Percentiles rank a stretch among this genome's conserved stretches.
phyloP scores from a whole-genome alignment of 2,797 vertebrate genomes.

The Ibycter americanus region DNA sequence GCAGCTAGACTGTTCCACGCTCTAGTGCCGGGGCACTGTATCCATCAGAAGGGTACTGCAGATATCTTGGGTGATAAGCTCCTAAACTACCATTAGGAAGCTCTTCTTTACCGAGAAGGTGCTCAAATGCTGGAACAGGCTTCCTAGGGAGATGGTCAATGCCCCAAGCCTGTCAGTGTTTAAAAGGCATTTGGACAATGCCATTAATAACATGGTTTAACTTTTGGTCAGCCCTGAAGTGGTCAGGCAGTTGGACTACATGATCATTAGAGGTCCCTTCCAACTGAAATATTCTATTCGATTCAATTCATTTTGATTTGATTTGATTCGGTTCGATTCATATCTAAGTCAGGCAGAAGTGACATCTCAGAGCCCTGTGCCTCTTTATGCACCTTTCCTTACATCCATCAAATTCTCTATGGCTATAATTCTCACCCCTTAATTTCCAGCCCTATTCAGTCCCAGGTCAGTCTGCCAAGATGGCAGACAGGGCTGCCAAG shows the following conservation, averaged over 20 bases:
- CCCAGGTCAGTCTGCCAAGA: not conserved
- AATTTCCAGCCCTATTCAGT: not conserved
- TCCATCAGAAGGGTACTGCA: not conserved
- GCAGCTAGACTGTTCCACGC: not conserved
- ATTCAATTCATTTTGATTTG: not conserved
- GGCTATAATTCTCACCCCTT: not conserved
- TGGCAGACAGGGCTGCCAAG: not conserved
- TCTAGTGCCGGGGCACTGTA: not conserved
- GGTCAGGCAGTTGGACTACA: not conserved
- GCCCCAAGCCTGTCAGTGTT: not conserved
- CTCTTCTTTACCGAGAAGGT: not conserved
- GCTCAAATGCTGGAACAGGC: not conserved
- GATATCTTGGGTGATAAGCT: not conserved
- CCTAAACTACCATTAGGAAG: not conserved
- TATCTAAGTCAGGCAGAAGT: not conserved
- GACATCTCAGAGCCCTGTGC: not conserved
- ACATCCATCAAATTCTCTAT: not conserved
- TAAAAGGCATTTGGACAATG: not conserved
- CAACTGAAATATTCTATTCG: rapidly evolving
- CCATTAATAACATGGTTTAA: not conserved
- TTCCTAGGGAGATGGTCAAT: not conserved
- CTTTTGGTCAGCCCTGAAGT: not conserved
- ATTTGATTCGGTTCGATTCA: not conserved
- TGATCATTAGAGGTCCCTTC: not conserved
- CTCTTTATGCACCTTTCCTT: not conserved